A percentile compares a stretch with the other conserved stretches of the same genome.
phyloP scores from a whole-genome alignment of 2,888 invertebrate species.

The Escarpia spicata region DNA sequence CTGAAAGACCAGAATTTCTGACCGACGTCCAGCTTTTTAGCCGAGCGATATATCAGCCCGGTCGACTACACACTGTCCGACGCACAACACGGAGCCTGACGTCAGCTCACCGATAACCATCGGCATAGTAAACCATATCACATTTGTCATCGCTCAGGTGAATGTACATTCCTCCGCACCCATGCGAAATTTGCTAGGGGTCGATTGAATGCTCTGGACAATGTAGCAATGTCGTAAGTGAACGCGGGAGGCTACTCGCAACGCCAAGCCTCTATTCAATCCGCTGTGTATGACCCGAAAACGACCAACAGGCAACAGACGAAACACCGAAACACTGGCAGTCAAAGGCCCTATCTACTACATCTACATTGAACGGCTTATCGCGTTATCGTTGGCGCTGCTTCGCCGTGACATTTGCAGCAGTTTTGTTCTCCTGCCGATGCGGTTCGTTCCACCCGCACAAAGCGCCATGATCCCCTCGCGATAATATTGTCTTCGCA shows the following conservation, averaged over 20 bases:
- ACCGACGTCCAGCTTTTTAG: background rate
- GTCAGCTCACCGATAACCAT: background rate
- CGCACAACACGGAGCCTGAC: background rate
- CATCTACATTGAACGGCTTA: constrained; percentile 1
- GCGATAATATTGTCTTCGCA: background rate
- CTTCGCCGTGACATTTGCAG: background rate
- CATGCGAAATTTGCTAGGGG: background rate
- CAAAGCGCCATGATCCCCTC: background rate
- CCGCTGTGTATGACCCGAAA: background rate
- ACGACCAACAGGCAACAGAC: background rate
- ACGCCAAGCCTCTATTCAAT: background rate
- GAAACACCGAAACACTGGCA: background rate
- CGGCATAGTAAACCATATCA: background rate
- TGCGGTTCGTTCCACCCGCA: background rate
- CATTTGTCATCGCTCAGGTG: background rate
- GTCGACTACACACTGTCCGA: background rate
- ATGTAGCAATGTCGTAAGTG: background rate
- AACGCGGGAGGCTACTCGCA: background rate
- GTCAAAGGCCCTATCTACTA: background rate
- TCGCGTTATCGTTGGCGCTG: background rate
- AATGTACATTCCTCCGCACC: background rate
- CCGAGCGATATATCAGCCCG: background rate
- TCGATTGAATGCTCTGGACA: background rate
- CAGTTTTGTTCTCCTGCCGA: background rate
- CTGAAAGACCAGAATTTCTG: background rate